A percentile compares a stretch with the other conserved stretches of the same genome.
Evolutionary conservation across 2,888 invertebrate genomes (phyloP).

Genomic region (Allolobophora icterica): DNA sequence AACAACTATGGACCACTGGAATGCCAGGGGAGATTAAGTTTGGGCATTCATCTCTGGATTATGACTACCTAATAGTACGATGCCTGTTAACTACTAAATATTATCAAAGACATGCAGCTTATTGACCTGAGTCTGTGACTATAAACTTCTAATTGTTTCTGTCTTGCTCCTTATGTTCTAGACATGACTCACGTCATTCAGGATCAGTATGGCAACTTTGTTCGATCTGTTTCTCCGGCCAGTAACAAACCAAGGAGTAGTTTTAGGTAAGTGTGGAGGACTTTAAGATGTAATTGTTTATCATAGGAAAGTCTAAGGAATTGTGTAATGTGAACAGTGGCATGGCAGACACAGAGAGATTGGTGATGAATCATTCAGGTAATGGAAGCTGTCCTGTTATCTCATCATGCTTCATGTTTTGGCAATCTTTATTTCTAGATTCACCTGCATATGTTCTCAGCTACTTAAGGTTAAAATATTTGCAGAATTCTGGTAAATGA

Average conservation of each 20-base stretch:
- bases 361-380: too few species aligned
- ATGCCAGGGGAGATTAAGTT: background rate
- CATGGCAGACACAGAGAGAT: too few species aligned
- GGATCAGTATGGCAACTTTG: constrained; percentile 24
- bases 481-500: too few species aligned
- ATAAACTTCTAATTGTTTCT: background rate
- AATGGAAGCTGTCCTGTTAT: too few species aligned
- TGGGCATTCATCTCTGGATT: background rate
- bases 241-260: constrained; percentile 62
- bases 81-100: background rate
- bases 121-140: background rate
- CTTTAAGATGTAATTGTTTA: background rate
- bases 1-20: background rate
- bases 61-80: background rate
- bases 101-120: background rate
- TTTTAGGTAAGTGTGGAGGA: constrained; percentile 58
- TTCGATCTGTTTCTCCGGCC: constrained; percentile 55
- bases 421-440: too few species aligned
- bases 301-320: too few species aligned
- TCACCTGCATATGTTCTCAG: too few species aligned
- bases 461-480: too few species aligned
- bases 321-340: too few species aligned
- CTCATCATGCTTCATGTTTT: too few species aligned
- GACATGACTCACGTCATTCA: constrained; percentile 13
- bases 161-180: background rate